Conservation (phyloP, 2,797 vertebrate genomes). For the Pempheris klunzingeri region DNA sequence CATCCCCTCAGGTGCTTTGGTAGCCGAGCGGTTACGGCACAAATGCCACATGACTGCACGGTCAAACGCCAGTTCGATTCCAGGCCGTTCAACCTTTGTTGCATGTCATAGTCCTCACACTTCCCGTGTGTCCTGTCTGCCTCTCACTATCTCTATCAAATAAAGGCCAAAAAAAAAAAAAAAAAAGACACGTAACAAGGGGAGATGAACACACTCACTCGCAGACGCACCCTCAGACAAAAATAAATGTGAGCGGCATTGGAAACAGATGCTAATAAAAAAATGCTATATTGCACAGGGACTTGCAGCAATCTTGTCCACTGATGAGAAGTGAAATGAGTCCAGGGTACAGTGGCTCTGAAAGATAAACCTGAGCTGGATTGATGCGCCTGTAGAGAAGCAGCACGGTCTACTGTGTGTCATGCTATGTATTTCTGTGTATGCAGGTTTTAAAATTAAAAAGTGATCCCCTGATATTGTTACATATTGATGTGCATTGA, state of each 20-base stretch:
- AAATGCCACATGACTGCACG: too few species aligned
- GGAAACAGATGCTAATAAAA: constrained; percentile 53
- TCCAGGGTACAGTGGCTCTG: not conserved
- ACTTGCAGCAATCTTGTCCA: constrained; percentile 30
- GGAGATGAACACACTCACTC: not conserved
- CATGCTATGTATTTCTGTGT: not conserved
- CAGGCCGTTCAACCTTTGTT: too few species aligned
- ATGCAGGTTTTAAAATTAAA: not conserved
- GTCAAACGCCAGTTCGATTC: too few species aligned
- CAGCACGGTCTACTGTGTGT: not conserved
- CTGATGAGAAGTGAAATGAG: constrained; percentile 26
- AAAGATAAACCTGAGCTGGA: not conserved
- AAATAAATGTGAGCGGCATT: constrained; percentile 61
- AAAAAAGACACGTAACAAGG: too few species aligned
- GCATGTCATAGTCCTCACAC: too few species aligned
- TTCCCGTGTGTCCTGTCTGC: too few species aligned
- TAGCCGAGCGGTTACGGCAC: too few species aligned
- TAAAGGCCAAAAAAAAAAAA: too few species aligned
- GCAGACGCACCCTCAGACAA: constrained; percentile 23
- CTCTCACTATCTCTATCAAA: too few species aligned
- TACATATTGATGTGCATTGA: not conserved
- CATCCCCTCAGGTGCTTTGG: constrained; percentile 36
- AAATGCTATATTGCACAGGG: constrained; percentile 34
- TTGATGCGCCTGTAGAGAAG: not conserved
- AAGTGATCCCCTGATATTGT: not conserved